These are phyloP conservation scores for Habroteleia sp. DNA, from an alignment of 2,888 invertebrate species.

Conservation along the genomic window DNA sequence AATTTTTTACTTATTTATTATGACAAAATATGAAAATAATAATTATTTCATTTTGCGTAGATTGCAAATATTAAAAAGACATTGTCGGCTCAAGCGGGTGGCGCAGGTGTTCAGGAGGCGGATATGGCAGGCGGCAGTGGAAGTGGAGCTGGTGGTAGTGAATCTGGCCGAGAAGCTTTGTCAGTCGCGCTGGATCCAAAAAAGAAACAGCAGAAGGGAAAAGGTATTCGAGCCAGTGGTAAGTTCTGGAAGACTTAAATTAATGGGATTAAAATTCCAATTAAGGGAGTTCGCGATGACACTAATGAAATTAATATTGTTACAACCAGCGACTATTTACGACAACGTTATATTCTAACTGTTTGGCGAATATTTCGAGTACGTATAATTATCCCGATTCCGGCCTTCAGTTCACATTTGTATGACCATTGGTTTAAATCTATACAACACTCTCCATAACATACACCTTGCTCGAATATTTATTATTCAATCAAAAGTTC, in stretches of 20 bases:
- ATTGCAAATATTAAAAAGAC: conserved; percentile 93
- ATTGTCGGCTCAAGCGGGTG: conserved; percentile 88
- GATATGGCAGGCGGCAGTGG: conserved; percentile 90
- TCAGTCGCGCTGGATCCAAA: conserved; percentile 79
- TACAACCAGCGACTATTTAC: conserved; percentile 41
- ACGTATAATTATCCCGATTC: too few species aligned
- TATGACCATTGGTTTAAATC: neutral
- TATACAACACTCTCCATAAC: neutral
- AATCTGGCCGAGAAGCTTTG: conserved; percentile 82
- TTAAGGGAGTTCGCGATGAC: conserved; percentile 39
- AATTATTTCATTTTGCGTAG: too few species aligned
- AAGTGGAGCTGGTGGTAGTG: conserved; percentile 84
- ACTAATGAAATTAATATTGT: conserved; percentile 40
- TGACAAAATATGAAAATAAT: too few species aligned
- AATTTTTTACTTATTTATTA: too few species aligned
- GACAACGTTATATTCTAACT: conserved; percentile 22
- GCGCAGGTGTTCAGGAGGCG: conserved; percentile 85
- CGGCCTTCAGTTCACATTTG: conserved; percentile 2
- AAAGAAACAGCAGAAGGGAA: conserved; percentile 85
- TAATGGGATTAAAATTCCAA: conserved; percentile 48
- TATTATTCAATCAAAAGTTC: too few species aligned
- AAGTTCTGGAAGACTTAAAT: conserved; percentile 85
- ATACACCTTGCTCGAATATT: neutral
- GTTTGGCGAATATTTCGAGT: conserved; percentile 3
- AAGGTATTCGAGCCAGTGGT: conserved; percentile 85